These are phyloP conservation scores for Alligator mississippiensis DNA, from an alignment of 2,113 vertebrate species.

Conservation along the genomic window DNA sequence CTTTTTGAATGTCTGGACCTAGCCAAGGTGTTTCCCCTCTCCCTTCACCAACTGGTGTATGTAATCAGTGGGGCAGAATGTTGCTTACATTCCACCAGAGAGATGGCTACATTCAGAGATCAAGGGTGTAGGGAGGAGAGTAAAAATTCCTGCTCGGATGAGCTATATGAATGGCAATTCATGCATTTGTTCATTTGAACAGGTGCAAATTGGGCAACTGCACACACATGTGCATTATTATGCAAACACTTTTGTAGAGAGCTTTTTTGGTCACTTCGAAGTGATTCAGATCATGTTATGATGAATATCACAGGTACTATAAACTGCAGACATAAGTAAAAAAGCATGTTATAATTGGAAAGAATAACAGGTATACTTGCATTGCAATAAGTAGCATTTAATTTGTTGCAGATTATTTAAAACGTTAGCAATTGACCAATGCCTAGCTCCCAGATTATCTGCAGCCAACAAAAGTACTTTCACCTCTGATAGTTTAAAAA, in stretches of 20 bases:
- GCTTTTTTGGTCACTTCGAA: not conserved
- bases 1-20: no score
- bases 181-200: not conserved
- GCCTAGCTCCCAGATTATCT: conserved; percentile 51
- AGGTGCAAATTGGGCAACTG: not conserved
- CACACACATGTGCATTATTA: not conserved
- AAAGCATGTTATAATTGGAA: not conserved
- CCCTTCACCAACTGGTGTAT: no score
- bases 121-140: not conserved
- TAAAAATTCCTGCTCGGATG: not conserved
- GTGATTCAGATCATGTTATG: not conserved
- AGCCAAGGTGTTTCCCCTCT: no score
- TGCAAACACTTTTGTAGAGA: not conserved
- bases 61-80: not conserved
- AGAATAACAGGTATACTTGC: not conserved
- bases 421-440: conserved; percentile 51
- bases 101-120: not conserved
- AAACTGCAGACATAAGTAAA: not conserved
- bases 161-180: accelerated
- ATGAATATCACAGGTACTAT: not conserved
- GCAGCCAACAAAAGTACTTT: conserved; percentile 61
- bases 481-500: conserved; percentile 74
- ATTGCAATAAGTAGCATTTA: conserved; percentile 47
- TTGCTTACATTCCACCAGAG: not conserved
- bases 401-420: conserved; percentile 72